Evolutionary conservation across 2,797 vertebrate species (phyloP), one percentile per base, ranked within the genome.

Genomic region (Enteromius viviparus): DNA sequence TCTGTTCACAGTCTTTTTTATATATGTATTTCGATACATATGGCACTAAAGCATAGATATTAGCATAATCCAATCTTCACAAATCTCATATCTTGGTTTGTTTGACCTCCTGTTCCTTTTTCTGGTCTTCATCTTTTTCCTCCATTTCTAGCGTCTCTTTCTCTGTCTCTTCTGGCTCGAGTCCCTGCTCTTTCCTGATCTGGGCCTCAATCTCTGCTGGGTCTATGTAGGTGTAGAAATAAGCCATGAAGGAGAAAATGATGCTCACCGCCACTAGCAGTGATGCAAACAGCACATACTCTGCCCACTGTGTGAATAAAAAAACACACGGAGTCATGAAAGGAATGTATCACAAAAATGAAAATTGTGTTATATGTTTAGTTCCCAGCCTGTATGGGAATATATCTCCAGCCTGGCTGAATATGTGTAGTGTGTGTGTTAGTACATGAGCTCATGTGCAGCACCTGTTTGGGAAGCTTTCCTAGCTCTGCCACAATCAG

Each of bases 161-260:
- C 45, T 81, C 32, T 49, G 87, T 15, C 1, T 37, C 71, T 21
- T 88, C 86, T 34, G 90, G 87, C 10, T 92, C 87, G 0, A 90
- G 81, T 21, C 87, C 79, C 3, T 87, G 85, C 0, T 94, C 91
- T 6, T 93, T 89, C 42, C 29, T 93, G 79, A 98, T 94, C 84
- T 95, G 89, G 8, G 95, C 96, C 89, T 99, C 97, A 7, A 97
- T 90, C 87, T 95, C 95, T 8, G 88, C 84, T 19, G 98, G 97
- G 88, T 98, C 95, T 11, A 95, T 79, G 80, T 99, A 99, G 14
- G 95, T 98, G 82, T 99, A 99, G 93, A 96, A 98, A 83, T 93
- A 89, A 1, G 96, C 96, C 97, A 99, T 99, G 78, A 96, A 12
- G 84, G 96, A 95, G 91, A 99, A 99, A 89, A 99, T 93, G 1